Conservation (phyloP, 2,797 vertebrate species). For the Myoxocephalus aenaeus region DNA sequence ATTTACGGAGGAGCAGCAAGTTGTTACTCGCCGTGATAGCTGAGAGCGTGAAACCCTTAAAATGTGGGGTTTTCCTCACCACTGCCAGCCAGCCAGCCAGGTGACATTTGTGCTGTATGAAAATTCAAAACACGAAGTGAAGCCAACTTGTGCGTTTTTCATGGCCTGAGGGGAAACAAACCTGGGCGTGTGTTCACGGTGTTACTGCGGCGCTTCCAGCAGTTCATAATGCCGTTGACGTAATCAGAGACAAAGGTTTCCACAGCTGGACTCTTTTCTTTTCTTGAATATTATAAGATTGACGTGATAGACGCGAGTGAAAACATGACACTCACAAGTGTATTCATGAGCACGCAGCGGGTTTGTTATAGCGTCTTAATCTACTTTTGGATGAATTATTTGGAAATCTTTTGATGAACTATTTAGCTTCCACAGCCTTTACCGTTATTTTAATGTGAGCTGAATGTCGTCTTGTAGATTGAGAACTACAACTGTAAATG, state of each 20-base stretch:
- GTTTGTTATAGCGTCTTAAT: background rate
- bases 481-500: background rate
- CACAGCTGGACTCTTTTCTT: background rate
- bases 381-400: constrained; percentile 1
- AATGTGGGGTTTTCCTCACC: background rate
- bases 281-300: background rate
- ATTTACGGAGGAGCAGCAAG: background rate
- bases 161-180: background rate
- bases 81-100: background rate
- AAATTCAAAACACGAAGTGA: constrained; percentile 10
- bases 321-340: background rate
- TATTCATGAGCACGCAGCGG: background rate
- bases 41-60: constrained; percentile 34
- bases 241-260: background rate
- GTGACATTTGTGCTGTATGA: constrained; percentile 32
- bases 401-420: background rate
- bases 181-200: constrained; percentile 6
- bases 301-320: background rate
- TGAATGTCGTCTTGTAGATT: background rate
- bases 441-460: background rate
- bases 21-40: background rate
- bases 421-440: background rate
- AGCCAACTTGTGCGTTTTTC: background rate
- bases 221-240: background rate
- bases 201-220: background rate